Conservation (phyloP, 2,888 invertebrate genomes). For the Sinopyrophorus schimmeli region DNA sequence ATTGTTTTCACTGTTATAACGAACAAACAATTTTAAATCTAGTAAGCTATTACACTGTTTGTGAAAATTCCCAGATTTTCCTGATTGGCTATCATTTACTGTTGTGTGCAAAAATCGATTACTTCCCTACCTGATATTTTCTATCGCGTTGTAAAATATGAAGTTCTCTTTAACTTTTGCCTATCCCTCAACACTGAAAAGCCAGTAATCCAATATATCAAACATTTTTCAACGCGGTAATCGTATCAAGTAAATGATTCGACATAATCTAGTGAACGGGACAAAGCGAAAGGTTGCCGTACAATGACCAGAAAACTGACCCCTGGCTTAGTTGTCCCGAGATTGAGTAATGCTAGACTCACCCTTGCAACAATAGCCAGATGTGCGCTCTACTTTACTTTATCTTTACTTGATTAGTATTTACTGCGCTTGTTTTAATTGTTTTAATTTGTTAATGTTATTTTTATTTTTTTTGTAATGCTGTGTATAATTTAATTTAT, state of each 20-base stretch:
- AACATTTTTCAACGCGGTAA: constrained; percentile 54
- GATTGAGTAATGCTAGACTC: constrained; percentile 40
- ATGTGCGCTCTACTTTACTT: constrained; percentile 33
- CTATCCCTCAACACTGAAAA: constrained; percentile 27
- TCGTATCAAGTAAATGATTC: constrained; percentile 56
- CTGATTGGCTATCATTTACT: too few species aligned
- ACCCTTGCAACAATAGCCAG: constrained; percentile 38
- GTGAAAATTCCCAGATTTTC: too few species aligned
- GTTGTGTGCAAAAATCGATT: too few species aligned
- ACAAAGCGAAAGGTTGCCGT: constrained; percentile 41
- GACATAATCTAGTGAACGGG: constrained; percentile 50
- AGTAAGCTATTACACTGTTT: too few species aligned
- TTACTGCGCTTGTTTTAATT: constrained; percentile 23
- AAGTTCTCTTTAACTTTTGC: constrained; percentile 25
- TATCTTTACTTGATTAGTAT: constrained; percentile 25
- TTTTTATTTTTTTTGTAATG: neutral
- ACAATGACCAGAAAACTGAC: constrained; percentile 45
- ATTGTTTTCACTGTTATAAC: too few species aligned
- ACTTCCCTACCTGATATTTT: too few species aligned
- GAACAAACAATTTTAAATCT: too few species aligned
- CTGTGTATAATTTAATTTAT: neutral
- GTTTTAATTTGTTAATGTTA: neutral
- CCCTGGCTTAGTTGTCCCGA: constrained; percentile 36
- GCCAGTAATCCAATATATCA: constrained; percentile 47
- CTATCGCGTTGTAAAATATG: constrained; percentile 29